phyloP scores from a whole-genome alignment of 2,797 vertebrate genomes.

The Poecilia velifera region DNA sequence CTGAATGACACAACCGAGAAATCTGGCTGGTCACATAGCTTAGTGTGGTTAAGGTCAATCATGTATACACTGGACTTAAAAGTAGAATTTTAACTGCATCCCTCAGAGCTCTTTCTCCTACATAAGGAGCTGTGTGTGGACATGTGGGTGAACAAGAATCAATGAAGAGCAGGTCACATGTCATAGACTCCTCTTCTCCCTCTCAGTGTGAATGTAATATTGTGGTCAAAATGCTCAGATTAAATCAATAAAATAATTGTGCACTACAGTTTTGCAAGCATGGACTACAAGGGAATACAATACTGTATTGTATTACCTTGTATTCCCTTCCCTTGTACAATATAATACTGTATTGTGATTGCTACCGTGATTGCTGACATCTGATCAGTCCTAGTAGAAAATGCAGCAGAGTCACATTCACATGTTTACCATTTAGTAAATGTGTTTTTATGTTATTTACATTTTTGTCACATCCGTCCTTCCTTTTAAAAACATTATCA shows the following conservation, averaged over 20 bases:
- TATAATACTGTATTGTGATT: background rate
- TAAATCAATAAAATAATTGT: background rate
- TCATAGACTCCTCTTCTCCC: background rate
- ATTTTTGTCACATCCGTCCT: background rate
- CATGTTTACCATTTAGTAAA: constrained; percentile 54
- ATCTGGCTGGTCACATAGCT: background rate
- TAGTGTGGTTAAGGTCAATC: background rate
- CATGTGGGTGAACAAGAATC: background rate
- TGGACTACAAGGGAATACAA: background rate
- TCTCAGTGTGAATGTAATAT: background rate
- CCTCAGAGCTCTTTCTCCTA: background rate
- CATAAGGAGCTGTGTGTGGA: background rate
- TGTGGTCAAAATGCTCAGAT: background rate
- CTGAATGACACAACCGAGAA: background rate
- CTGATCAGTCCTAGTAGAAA: background rate
- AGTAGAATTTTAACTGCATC: background rate
- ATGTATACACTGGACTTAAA: background rate
- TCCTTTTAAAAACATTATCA: background rate
- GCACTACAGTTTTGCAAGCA: background rate
- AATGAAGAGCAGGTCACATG: background rate
- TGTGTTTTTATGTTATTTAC: constrained; percentile 13
- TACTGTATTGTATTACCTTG: background rate
- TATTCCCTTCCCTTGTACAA: background rate
- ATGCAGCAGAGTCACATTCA: background rate
- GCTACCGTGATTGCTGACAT: background rate